These are phyloP conservation scores for Helobdella robusta DNA, from an alignment of 2,888 invertebrate genomes.

Conservation along the genomic window DNA sequence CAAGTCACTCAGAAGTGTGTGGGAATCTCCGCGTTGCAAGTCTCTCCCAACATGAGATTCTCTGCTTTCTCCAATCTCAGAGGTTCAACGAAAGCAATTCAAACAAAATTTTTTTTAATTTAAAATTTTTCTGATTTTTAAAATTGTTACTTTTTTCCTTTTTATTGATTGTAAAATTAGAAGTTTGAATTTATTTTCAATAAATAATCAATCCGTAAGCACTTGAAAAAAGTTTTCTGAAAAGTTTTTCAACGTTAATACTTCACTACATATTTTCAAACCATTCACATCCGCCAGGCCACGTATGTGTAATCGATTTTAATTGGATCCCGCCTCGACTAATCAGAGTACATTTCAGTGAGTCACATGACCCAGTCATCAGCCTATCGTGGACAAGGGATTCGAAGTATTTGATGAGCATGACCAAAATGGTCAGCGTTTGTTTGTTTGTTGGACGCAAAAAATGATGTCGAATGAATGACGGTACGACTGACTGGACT, in stretches of 20 bases:
- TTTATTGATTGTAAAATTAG: too few species aligned
- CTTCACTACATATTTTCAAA: background rate
- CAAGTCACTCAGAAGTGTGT: background rate
- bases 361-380: background rate
- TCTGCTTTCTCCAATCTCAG: background rate
- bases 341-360: background rate
- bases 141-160: background rate
- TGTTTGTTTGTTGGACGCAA: too few species aligned
- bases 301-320: slow-evolving; percentile 1
- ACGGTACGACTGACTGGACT: too few species aligned
- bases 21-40: background rate
- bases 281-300: background rate
- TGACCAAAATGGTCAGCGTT: background rate
- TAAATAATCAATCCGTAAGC: too few species aligned
- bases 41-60: background rate
- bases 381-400: background rate
- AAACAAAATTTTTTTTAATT: too few species aligned
- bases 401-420: background rate
- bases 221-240: too few species aligned
- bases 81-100: too few species aligned
- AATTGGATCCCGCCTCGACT: background rate
- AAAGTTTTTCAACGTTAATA: too few species aligned
- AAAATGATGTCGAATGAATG: too few species aligned
- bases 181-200: too few species aligned
- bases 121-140: background rate